phyloP scores from a whole-genome alignment of 2,113 vertebrate genomes.

The Alaudala cheleensis region DNA sequence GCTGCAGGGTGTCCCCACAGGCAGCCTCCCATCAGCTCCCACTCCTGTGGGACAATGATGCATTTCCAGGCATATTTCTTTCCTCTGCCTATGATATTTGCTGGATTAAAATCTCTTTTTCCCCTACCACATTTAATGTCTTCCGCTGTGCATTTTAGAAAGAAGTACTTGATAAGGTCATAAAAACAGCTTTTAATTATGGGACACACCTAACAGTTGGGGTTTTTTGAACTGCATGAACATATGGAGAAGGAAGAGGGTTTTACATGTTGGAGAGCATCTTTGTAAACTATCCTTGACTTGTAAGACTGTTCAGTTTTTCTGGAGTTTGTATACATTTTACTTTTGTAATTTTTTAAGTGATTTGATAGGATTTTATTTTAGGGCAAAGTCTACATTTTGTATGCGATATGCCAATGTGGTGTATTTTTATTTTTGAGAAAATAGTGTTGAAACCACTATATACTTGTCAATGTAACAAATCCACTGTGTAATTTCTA shows the following conservation, averaged over 20 bases:
- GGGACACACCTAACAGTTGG: neutral
- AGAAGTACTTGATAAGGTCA: neutral
- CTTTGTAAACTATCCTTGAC: constrained; percentile 41
- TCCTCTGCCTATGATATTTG: neutral
- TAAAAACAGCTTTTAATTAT: neutral
- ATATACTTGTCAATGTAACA: constrained; percentile 53
- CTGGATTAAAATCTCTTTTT: neutral
- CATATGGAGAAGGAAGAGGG: neutral
- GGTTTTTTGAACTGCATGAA: neutral
- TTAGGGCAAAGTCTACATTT: constrained; percentile 71
- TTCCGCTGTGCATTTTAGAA: neutral
- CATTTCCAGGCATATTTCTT: neutral
- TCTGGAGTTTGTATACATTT: constrained; percentile 66
- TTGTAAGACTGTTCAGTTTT: constrained; percentile 53
- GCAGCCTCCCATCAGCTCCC: neutral
- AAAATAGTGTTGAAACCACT: constrained; percentile 49
- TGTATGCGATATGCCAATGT: constrained; percentile 56
- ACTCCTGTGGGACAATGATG: accelerated
- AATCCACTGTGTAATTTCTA: constrained; percentile 42
- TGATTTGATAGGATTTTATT: constrained; percentile 71
- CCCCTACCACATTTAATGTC: neutral
- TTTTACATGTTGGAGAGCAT: neutral
- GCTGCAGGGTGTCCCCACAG: accelerated
- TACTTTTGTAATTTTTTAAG: constrained; percentile 72
- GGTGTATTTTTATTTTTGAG: constrained; percentile 68